phyloP scores from a whole-genome alignment of 2,113 vertebrate genomes.

The Microcebus griseorufus region DNA sequence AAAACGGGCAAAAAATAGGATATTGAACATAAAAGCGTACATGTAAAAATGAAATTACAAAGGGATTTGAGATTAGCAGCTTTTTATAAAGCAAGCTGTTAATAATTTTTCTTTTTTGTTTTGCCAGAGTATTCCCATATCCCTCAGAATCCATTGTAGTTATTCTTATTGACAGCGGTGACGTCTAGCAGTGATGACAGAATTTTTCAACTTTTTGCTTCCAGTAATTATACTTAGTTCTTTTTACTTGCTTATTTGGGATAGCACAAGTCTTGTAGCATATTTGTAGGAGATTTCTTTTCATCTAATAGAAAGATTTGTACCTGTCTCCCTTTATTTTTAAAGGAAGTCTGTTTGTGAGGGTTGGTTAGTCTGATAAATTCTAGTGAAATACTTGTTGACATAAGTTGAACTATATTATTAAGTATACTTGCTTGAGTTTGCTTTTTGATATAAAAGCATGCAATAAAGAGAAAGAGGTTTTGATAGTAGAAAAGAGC shows the following conservation, averaged over 20 bases:
- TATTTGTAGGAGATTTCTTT: background rate
- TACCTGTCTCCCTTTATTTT: background rate
- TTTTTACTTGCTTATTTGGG: slow-evolving; percentile 57
- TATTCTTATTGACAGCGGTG: slow-evolving; percentile 71
- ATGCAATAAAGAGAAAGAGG: slow-evolving; percentile 41
- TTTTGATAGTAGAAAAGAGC: slow-evolving; percentile 61
- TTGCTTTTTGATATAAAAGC: slow-evolving; percentile 67
- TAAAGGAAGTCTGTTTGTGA: slow-evolving; percentile 25
- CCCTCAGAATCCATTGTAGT: slow-evolving; percentile 69
- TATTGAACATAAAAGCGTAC: slow-evolving; percentile 80
- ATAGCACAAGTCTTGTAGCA: background rate
- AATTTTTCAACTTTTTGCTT: slow-evolving; percentile 75
- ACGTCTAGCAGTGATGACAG: slow-evolving; percentile 46
- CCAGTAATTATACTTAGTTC: slow-evolving; percentile 45
- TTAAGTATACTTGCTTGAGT: slow-evolving; percentile 68
- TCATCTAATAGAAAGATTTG: background rate
- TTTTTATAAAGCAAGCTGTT: slow-evolving; percentile 76
- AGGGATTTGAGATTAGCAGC: slow-evolving; percentile 81
- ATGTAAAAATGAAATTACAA: slow-evolving; percentile 81
- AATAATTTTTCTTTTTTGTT: slow-evolving; percentile 73
- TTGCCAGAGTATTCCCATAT: slow-evolving; percentile 71
- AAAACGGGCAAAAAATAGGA: slow-evolving; percentile 82
- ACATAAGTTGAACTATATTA: slow-evolving; percentile 50
- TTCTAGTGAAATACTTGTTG: slow-evolving; percentile 42
- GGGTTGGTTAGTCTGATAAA: slow-evolving; percentile 20